Percentiles rank a stretch among this genome's conserved stretches.
Evolutionary conservation across 1,140 invertebrate species (phyloP).

Genomic region (Leptinotarsa defecta): DNA sequence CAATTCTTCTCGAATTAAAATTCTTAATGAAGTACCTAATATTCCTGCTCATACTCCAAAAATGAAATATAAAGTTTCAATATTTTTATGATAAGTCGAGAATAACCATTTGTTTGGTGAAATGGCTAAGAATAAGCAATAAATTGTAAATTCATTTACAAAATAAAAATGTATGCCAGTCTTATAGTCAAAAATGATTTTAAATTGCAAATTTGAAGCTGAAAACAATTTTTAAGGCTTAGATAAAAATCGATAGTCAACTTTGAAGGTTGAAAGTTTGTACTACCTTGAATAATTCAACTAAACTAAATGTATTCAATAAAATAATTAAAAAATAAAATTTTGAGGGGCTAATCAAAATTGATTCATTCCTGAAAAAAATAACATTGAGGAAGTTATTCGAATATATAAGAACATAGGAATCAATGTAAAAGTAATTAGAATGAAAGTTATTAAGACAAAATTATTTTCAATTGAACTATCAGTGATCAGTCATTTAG

Average conservation of each 20-base stretch:
- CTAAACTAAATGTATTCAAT: constrained; percentile 53
- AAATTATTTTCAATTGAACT: constrained; percentile 55
- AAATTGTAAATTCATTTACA: constrained; percentile 64
- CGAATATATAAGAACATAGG: constrained; percentile 58
- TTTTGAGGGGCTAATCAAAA: constrained; percentile 13
- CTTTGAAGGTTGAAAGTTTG: constrained; percentile 66
- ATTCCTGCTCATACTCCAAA: too few relatives aligned
- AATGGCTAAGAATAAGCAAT: constrained; percentile 61
- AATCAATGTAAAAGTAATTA: constrained; percentile 59
- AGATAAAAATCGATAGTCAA: constrained; percentile 58
- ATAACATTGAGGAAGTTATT: constrained; percentile 35
- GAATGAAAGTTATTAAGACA: constrained; percentile 53
- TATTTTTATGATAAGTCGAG: too few relatives aligned
- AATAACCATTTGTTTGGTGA: too few relatives aligned
- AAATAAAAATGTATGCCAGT: constrained; percentile 56
- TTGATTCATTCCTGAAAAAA: constrained; percentile 7
- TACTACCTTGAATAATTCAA: constrained; percentile 59
- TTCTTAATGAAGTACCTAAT: too few relatives aligned
- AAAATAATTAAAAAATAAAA: constrained; percentile 25
- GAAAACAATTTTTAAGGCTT: constrained; percentile 57
- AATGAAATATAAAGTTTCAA: too few relatives aligned
- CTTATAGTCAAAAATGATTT: constrained; percentile 60
- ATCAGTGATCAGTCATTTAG: constrained; percentile 61
- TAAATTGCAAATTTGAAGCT: constrained; percentile 63
- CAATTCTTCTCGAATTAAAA: too few relatives aligned